Evolutionary conservation across 2,888 invertebrate species (phyloP), one percentile per base, ranked within the genome.

Genomic region (Lepas anatifera): DNA sequence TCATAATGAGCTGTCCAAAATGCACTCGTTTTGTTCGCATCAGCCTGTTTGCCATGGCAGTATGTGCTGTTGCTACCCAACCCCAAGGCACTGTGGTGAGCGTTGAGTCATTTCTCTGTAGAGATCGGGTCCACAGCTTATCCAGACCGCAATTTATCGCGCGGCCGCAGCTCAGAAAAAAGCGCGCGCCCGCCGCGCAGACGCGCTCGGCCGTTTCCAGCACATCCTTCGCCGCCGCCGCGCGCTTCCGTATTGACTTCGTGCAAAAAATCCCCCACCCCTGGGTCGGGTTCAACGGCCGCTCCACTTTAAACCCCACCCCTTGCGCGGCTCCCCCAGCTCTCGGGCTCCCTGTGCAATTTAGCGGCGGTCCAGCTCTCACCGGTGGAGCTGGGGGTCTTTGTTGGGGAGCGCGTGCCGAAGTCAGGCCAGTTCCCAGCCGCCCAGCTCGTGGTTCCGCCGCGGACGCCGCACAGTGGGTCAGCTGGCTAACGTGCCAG

Each of bases 211-310:
- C n/a, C n/a, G n/a, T n/a, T n/a, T n/a, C n/a, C n/a, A n/a, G n/a
- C n/a, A n/a, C n/a, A n/a, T 35, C 32, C 52, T 32, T n/a, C 13
- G 29, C 29, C 35, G 11, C 22, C 52, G n/a, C 29, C 32, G 3
- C 29, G 16, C 58, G 18, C 58, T 58, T 58, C 58, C 58, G 58
- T 58, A 58, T 58, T 35, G 58, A 58, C 58, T 58, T 22, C 7
- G 22, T 8, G 22, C 11, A 58, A 58, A 58, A 58, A 58, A 58
- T 58, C 35, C 58, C 58, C 58, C 58, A 58, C 58, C 58, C 58
- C 35, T 10, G 32, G 58, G 58, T 35, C 58, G 58, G 58, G 58
- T 58, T 58, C 58, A 58, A 58, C 58, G 58, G 2, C 58, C 58
- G 58, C 22, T 10, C 58, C 32, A 58, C 22, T 58, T 58, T 58